phyloP scores from a whole-genome alignment of 2,888 invertebrate species.

The Sympetrum striolatum region DNA sequence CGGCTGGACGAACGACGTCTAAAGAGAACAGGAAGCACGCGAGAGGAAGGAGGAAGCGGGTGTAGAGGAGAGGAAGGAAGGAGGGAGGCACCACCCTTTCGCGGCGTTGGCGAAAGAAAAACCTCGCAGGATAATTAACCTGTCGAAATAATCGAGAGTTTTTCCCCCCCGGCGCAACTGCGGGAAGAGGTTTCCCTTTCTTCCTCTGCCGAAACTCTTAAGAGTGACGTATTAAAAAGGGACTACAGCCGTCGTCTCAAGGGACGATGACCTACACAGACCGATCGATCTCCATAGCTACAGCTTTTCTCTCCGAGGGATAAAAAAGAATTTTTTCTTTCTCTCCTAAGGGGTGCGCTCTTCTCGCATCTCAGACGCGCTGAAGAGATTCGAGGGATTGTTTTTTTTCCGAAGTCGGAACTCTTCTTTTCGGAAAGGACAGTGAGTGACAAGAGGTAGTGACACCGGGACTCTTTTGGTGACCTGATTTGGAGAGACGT shows the following conservation, averaged over 20 bases:
- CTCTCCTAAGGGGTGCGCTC: neutral
- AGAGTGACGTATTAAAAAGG: neutral
- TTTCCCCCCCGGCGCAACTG: neutral
- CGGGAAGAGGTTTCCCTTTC: too few relatives aligned
- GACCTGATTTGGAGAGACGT: neutral
- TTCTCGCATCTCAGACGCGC: neutral
- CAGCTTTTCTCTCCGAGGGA: neutral
- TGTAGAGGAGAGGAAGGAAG: neutral
- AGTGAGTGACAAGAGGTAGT: neutral
- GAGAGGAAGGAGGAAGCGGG: neutral
- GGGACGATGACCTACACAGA: slow-evolving; percentile 38
- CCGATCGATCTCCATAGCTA: neutral
- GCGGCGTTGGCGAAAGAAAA: neutral
- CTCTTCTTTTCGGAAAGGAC: neutral
- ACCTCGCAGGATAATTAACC: neutral
- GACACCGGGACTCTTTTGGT: neutral
- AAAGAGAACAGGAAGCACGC: neutral
- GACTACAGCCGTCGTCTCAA: neutral
- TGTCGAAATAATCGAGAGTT: neutral
- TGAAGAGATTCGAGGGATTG: neutral
- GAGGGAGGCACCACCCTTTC: neutral
- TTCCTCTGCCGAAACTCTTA: neutral
- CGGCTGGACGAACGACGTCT: neutral
- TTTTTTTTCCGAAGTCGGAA: neutral
- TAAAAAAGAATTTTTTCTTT: neutral